phyloP scores from a whole-genome alignment of 2,888 invertebrate species.

The Pheosia tremula region DNA sequence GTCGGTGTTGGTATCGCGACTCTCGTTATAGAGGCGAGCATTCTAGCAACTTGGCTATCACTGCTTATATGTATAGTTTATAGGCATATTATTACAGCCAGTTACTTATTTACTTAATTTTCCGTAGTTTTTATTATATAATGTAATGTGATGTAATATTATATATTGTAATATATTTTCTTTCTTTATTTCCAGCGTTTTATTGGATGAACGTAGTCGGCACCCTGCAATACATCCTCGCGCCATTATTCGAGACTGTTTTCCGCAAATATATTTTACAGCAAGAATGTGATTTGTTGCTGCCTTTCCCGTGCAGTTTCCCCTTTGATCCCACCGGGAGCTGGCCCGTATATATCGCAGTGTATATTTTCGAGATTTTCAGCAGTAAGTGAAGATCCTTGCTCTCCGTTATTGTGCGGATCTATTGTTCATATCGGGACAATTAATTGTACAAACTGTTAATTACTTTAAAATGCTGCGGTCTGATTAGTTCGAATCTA shows the following conservation, averaged over 20 bases:
- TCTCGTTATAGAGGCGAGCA: too few relatives aligned
- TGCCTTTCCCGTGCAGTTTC: constrained; percentile 55
- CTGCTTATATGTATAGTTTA: too few relatives aligned
- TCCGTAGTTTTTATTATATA: constrained; percentile 5
- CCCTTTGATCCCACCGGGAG: constrained; percentile 53
- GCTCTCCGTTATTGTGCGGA: constrained; percentile 5
- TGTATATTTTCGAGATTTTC: constrained; percentile 55
- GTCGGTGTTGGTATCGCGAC: too few relatives aligned
- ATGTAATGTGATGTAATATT: too few relatives aligned
- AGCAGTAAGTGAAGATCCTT: constrained; percentile 51
- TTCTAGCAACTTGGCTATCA: too few relatives aligned
- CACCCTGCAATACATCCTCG: constrained; percentile 49
- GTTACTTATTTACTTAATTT: background rate
- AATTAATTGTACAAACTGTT: background rate
- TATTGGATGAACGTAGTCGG: constrained; percentile 53
- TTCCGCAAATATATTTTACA: constrained; percentile 45
- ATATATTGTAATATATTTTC: background rate
- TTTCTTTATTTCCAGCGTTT: constrained; percentile 45
- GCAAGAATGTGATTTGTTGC: constrained; percentile 44
- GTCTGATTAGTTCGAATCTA: too few relatives aligned
- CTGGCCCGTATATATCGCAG: constrained; percentile 52
- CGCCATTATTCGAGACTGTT: constrained; percentile 47
- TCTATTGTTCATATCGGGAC: constrained; percentile 30
- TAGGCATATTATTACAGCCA: too few relatives aligned
- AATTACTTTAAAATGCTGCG: too few relatives aligned